These are phyloP conservation scores for Escarpia spicata DNA, from an alignment of 2,888 invertebrate species.

Conservation along the genomic window DNA sequence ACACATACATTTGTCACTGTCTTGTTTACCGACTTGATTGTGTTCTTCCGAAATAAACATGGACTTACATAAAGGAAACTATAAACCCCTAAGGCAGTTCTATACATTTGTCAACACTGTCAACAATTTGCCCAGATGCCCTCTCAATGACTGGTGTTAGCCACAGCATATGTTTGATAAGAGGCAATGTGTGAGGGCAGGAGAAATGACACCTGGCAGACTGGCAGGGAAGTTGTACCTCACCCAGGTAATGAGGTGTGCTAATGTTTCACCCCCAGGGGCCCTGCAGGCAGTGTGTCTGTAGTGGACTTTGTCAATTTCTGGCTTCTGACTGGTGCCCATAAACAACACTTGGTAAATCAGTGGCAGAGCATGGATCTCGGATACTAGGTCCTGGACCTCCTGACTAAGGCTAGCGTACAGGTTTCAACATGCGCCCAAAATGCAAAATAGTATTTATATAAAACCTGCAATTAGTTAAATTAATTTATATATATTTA, in stretches of 20 bases:
- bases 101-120: not conserved
- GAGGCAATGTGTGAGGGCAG: not conserved
- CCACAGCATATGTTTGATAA: not conserved
- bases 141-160: not conserved
- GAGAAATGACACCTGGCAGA: not conserved
- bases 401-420: too few species aligned
- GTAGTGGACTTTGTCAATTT: not conserved
- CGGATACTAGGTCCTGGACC: too few species aligned
- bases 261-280: not conserved
- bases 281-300: not conserved
- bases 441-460: too few species aligned
- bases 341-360: too few species aligned
- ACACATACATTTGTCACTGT: not conserved
- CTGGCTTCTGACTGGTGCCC: too few species aligned
- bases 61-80: not conserved
- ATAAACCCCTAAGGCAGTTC: not conserved
- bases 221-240: not conserved
- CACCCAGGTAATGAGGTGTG: not conserved
- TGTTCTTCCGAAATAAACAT: not conserved
- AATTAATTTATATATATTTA: too few species aligned
- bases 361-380: too few species aligned
- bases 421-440: too few species aligned
- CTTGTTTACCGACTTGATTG: not conserved
- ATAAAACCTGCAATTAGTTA: too few species aligned
- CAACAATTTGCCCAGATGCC: not conserved